These are phyloP conservation scores for Synanthedon tipuliformis DNA, from an alignment of 2,888 invertebrate species.

Conservation along the genomic window DNA sequence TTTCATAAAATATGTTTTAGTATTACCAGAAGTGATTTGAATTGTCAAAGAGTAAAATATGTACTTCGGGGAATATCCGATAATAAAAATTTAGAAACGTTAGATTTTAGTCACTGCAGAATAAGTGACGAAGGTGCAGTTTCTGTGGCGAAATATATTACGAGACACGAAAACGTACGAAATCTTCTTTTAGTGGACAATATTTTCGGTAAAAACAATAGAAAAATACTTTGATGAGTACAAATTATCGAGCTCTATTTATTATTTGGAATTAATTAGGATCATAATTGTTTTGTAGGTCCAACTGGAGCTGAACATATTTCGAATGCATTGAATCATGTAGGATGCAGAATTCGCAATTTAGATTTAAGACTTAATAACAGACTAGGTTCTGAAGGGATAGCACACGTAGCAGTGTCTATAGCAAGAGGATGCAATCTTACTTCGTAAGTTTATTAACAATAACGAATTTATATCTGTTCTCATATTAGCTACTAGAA, in stretches of 20 bases:
- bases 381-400: slow-evolving; percentile 53
- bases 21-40: slow-evolving; percentile 57
- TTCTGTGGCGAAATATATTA: slow-evolving; percentile 70
- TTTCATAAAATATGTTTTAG: slow-evolving; percentile 21
- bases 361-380: slow-evolving; percentile 57
- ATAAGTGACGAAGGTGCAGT: slow-evolving; percentile 71
- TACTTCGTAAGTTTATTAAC: slow-evolving; percentile 32
- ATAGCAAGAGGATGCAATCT: slow-evolving; percentile 62
- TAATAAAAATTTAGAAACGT: slow-evolving; percentile 51
- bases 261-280: neutral
- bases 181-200: slow-evolving; percentile 66
- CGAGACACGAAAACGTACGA: slow-evolving; percentile 53
- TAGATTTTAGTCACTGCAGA: slow-evolving; percentile 76
- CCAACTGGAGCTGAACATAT: slow-evolving; percentile 49
- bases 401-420: slow-evolving; percentile 55
- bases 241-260: no score
- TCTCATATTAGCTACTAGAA: neutral
- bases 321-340: slow-evolving; percentile 48
- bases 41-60: slow-evolving; percentile 55
- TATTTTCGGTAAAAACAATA: slow-evolving; percentile 44
- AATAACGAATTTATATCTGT: neutral
- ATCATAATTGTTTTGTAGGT: slow-evolving; percentile 24
- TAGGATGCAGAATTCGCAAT: slow-evolving; percentile 41
- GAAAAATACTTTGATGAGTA: no score
- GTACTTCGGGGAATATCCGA: slow-evolving; percentile 51